Conservation (phyloP, 2,888 invertebrate species). For the Drymonia ruficornis region DNA sequence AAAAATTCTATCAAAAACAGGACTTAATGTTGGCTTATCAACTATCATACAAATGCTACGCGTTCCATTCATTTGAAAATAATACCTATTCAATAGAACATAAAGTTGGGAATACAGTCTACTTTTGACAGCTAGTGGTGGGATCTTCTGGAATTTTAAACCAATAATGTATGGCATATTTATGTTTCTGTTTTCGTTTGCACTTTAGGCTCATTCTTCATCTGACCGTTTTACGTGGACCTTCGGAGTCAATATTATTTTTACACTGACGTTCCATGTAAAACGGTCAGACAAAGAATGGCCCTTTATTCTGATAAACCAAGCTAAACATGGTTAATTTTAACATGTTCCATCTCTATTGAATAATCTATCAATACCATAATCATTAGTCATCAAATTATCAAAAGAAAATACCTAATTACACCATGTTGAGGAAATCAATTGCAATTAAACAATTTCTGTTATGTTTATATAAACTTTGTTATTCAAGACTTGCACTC, state of each 20-base stretch:
- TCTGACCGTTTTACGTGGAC: too few relatives aligned
- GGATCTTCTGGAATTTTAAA: not conserved
- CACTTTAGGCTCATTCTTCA: too few relatives aligned
- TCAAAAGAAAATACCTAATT: not conserved
- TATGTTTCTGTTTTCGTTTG: too few relatives aligned
- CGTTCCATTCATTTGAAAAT: not conserved
- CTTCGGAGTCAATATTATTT: too few relatives aligned
- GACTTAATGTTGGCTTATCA: slow-evolving; percentile 5
- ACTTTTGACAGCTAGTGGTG: not conserved
- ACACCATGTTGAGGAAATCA: not conserved
- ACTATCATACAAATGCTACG: not conserved
- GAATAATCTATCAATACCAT: too few relatives aligned
- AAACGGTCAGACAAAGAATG: too few relatives aligned
- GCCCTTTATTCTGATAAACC: too few relatives aligned
- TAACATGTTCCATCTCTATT: too few relatives aligned
- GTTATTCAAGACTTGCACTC: slow-evolving; percentile 1
- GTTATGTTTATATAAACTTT: slow-evolving; percentile 3
- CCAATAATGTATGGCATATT: too few relatives aligned
- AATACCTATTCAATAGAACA: not conserved
- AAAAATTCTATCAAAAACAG: slow-evolving; percentile 9
- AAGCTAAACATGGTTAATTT: too few relatives aligned
- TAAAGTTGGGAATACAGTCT: not conserved
- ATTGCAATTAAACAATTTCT: not conserved
- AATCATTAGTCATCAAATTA: not conserved
- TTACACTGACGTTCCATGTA: too few relatives aligned